Base-by-base conservation (phyloP, 92 coral and sea anemone genomes). In the Porites evermanni region DNA sequence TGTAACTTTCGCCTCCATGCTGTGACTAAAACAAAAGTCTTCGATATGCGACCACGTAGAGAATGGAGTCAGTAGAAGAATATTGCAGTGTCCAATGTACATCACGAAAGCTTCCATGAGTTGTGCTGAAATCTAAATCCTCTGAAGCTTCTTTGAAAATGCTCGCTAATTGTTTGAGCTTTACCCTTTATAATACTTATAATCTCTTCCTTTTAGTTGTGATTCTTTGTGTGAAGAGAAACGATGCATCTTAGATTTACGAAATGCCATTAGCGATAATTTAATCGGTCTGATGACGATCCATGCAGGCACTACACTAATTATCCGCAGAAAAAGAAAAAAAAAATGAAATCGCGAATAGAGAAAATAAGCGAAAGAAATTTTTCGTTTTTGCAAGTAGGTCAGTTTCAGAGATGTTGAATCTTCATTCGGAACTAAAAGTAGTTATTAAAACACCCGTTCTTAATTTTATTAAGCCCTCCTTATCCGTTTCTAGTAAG, bases 101-200 rank as follows among this genome's bases (percentile, higher is more conserved):
- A 81, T 81, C 86, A 81, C 86, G 86, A 70, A 81, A 81, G 16
- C 24, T 32, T 54, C 17, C 77, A 47, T 70, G 54, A 54, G 77
- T 14, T 19, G 21, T 69, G 69, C 14, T n/a, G 29, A 13, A n/a
- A 21, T 67, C 18, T 68, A 67, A 24, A 19, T 56, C 20, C 44
- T 1, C 7, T 26, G 7, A 70, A 56, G n/a, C 70, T 29, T 70
- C 63, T 19, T 4, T 17, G 68, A 29, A 71, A 70, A 81, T 56
- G 10, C 38, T 11, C 3, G 65, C 64, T 58, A 38, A 70, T 70
- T 56, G 69, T 17, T 2, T 17, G 12, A 20, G 12, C 8, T 12
- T 65, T 19, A 50, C 56, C 53, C 58, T 26, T 1, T 8, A 23
- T 8, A n/a, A 17, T 53, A 54, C 44, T 26, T 2, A 54, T 61